Evolutionary conservation across 2,113 vertebrate genomes (phyloP).

Genomic region (Peromyscus polionotus): DNA sequence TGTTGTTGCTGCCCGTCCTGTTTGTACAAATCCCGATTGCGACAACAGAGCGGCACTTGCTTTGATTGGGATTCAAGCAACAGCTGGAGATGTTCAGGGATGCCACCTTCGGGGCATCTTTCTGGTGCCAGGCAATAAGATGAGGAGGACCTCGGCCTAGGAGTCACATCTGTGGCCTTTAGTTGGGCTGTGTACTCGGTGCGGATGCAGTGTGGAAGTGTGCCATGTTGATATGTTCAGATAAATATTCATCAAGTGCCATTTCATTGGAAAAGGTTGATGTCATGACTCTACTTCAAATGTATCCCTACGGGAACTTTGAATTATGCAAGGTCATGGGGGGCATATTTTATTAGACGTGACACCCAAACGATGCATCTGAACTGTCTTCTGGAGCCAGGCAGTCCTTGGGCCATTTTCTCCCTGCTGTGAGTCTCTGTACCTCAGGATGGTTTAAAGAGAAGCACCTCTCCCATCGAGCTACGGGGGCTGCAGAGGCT

Average conservation of each 20-base stretch:
- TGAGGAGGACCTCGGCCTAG: neutral
- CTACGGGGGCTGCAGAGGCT: neutral
- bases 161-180: neutral
- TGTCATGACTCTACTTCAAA: neutral
- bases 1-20: neutral
- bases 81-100: constrained; percentile 47
- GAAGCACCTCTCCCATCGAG: neutral
- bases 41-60: neutral
- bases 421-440: neutral
- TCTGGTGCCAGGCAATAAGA: neutral
- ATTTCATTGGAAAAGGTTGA: neutral
- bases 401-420: neutral
- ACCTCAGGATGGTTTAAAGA: no score
- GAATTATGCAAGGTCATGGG: neutral
- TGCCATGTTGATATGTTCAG: neutral
- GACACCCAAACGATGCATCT: neutral
- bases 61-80: neutral
- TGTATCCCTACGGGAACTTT: neutral
- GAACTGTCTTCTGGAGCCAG: neutral
- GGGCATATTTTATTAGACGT: neutral
- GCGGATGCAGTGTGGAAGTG: neutral
- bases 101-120: constrained; percentile 30
- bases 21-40: constrained; percentile 7
- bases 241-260: neutral
- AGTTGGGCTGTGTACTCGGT: neutral